Conservation (phyloP, 2,888 invertebrate species). For the Gandaritis pyraliata region DNA sequence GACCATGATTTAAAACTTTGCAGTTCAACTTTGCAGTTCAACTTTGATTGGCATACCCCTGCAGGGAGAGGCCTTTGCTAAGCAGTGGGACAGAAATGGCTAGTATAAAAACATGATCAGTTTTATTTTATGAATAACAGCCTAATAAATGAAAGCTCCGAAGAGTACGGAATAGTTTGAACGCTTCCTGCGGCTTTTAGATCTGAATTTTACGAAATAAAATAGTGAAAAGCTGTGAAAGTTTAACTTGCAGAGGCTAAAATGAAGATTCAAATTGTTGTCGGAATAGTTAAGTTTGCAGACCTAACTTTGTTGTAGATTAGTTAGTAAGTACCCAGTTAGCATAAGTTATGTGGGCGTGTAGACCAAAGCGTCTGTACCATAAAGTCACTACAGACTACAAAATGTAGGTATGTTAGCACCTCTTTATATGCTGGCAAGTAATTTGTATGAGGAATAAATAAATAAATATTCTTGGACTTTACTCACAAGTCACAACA, state of each 20-base stretch:
- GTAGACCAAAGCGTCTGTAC: background rate
- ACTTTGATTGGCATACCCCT: too few species aligned
- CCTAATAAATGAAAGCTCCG: slow-evolving; percentile 2
- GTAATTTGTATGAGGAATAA: too few species aligned
- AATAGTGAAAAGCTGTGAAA: slow-evolving; percentile 8
- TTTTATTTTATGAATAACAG: slow-evolving; percentile 5
- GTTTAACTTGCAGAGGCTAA: slow-evolving; percentile 2
- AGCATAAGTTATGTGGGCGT: background rate
- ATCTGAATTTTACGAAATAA: slow-evolving; percentile 11
- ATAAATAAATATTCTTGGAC: too few species aligned
- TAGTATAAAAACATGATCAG: too few species aligned
- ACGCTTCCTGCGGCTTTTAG: slow-evolving; percentile 3
- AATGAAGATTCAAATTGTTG: slow-evolving; percentile 17
- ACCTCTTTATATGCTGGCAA: too few species aligned
- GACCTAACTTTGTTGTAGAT: slow-evolving; percentile 7
- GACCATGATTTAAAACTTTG: too few species aligned
- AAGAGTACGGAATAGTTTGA: background rate
- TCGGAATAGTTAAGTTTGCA: background rate
- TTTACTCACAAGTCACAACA: too few species aligned
- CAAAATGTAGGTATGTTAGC: too few species aligned
- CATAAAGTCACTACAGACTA: too few species aligned
- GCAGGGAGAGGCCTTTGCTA: too few species aligned
- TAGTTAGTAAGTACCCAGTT: slow-evolving; percentile 5
- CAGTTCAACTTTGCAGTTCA: too few species aligned
- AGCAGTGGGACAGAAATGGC: too few species aligned